Evolutionary conservation across 2,113 vertebrate genomes (phyloP), one percentile per base, ranked within the genome.

Genomic region (Emydocephalus ijimae): DNA sequence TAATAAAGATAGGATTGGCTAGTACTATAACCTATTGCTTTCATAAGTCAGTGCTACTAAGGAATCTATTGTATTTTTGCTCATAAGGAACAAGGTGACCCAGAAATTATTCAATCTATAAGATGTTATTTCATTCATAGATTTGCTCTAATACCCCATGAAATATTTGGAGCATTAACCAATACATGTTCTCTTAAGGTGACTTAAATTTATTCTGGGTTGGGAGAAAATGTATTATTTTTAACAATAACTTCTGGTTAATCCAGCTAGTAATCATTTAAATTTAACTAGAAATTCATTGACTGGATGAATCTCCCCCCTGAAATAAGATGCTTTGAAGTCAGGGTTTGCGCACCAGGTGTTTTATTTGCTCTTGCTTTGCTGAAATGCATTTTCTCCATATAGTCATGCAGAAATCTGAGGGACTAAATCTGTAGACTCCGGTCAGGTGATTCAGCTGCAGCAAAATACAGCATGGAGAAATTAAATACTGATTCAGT

Each of bases 401-500:
- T 48, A 92, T 88, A 59, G 85, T 64, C 57, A 88, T 50, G n/a
- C 57, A 26, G 57, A 88, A 59, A 92, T 92, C 86, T 54, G 48
- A 92, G 39, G 12, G 64, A 86, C 91, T 69, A 50, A 69, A 69
- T 86, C 57, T 54, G 52, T 26, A 45, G 81, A 57, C 21, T 4
- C 59, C 23, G 21, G 23, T n/a, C n/a, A 69, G 91, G n/a, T 92
- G 85, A 92, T n/a, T 64, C 85, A 87, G 57, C 91, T 52, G 85
- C 85, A 26, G 21, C 11, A 7, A 92, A 59, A 87, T 29, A 23
- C 39, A 26, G 57, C 21, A 54, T 61, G 85, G 91, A 91, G 43
- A 91, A 56, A 59, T 61, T 91, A 85, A 85, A 91, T 85, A 85
- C 85, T 86, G 39, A 87, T 61, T 91, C 85, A 87, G 91, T 57